Conservation (phyloP, 2,113 vertebrate species). For the Eubucco bourcierii region DNA sequence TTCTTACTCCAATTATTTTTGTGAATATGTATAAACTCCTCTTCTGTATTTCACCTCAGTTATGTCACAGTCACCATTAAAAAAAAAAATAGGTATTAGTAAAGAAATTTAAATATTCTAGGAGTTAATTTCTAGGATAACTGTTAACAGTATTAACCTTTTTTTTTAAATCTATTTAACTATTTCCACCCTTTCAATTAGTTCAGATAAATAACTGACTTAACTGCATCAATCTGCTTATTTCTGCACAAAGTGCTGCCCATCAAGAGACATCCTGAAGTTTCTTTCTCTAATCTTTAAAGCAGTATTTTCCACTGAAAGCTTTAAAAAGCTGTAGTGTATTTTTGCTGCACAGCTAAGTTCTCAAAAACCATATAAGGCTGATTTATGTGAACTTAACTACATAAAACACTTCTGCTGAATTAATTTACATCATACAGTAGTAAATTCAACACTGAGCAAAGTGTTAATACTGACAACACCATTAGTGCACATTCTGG, state of each 20-base stretch:
- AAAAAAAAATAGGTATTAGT: not conserved
- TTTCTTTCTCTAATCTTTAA: not conserved
- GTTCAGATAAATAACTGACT: constrained; percentile 16
- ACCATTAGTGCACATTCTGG: not conserved
- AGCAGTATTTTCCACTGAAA: not conserved
- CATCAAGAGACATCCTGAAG: not conserved
- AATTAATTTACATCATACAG: not conserved
- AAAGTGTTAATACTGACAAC: not conserved
- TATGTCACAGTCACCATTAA: constrained; percentile 1
- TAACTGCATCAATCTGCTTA: not conserved
- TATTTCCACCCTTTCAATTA: constrained; percentile 22
- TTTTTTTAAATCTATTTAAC: not conserved
- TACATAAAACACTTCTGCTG: not conserved
- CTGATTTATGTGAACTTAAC: constrained; percentile 1
- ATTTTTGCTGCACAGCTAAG: not conserved
- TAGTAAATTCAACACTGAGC: not conserved
- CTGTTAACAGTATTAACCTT: not conserved
- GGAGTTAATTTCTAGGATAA: constrained; percentile 11
- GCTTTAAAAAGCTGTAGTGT: not conserved
- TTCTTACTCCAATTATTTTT: constrained; percentile 52
- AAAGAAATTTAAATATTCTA: constrained; percentile 5
- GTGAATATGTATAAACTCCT: constrained; percentile 34
- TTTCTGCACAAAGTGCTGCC: not conserved
- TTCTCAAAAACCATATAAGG: not conserved
- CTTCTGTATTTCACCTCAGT: constrained; percentile 18